Evolutionary conservation across 2,888 invertebrate genomes (phyloP).

Genomic region (Dinocampus coccinellae): DNA sequence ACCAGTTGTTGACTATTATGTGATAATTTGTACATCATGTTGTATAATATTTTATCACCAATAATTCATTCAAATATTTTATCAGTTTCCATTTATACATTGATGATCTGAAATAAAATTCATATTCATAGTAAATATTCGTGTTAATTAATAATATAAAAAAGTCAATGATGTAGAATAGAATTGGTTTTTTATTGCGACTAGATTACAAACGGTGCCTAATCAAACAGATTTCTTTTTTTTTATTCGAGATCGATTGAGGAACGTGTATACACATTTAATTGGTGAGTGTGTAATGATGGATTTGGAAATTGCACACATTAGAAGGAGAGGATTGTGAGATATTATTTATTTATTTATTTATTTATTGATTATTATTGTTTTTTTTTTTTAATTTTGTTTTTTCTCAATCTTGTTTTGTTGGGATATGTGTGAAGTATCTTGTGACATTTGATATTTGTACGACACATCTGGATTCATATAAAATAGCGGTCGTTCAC

Average conservation of each 20-base stretch:
- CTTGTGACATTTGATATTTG: constrained; percentile 61
- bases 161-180: constrained; percentile 58
- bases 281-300: constrained; percentile 29
- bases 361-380: no score
- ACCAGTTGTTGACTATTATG: constrained; percentile 38
- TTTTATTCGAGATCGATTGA: constrained; percentile 61
- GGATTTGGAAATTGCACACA: constrained; percentile 3
- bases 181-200: constrained; percentile 69
- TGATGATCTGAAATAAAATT: neutral
- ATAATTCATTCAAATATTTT: neutral
- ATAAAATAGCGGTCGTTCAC: constrained; percentile 67
- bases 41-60: neutral
- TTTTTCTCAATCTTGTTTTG: neutral
- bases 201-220: constrained; percentile 69
- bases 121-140: neutral
- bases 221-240: constrained; percentile 47
- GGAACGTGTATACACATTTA: constrained; percentile 38
- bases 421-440: constrained; percentile 57
- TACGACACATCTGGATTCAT: constrained; percentile 67
- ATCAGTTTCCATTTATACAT: neutral
- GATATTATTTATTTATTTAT: neutral
- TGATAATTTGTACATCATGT: constrained; percentile 19
- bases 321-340: neutral
- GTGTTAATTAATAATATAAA: neutral
- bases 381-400: no score